Base-by-base conservation (phyloP, 2,888 invertebrate species). In the Chloroclysta siterata region DNA sequence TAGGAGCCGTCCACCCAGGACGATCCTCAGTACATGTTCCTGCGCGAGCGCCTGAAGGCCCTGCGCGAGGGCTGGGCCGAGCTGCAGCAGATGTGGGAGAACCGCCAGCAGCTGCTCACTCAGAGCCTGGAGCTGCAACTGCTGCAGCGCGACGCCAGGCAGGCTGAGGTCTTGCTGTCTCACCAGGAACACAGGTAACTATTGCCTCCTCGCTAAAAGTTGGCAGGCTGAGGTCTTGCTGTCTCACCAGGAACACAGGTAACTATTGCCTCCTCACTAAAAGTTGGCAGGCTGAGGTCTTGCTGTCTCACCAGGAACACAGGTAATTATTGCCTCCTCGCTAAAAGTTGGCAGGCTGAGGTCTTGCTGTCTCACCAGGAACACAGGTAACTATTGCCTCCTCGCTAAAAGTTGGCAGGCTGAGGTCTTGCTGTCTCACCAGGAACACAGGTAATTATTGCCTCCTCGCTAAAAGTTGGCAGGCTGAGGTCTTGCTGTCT, bases 11-110 rank as follows among this genome's bases (percentile, higher is more conserved):
- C 95, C 41, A 96, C 98, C 72, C 96, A 98, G 86, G 96, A 98
- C 89, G 99, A 99, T 93, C 98, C 99, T 48, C 99, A 99, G 89
- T 99, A 99, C 93, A 99, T 99, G 99, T 99, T 99, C 97, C 94
- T 99, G 79, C 95, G 99, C 68, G 99, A 99, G 93, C 95, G 99
- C 51, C 94, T 99, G 74, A 99, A 98, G 94, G 99, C 99, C 0
- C 93, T 99, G 59, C 98, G 99, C 88, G 99, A 99, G 91, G 99
- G 99, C 63, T 99, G 99, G 99, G 98, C 98, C 70, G 99, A 99
- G 84, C 94, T 99, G 66, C 98, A 99, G 82, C 98, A 99, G 93
- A 99, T 99, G 99, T 99, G 99, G 99, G 99, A 98, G 88, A 99
- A 99, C 93, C 93, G 99, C 39, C 99, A 99, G 85, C 97, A 98